Evolutionary conservation across 2,888 invertebrate species (phyloP), one percentile per base, ranked within the genome.

Genomic region (Chrysomela aeneicollis): DNA sequence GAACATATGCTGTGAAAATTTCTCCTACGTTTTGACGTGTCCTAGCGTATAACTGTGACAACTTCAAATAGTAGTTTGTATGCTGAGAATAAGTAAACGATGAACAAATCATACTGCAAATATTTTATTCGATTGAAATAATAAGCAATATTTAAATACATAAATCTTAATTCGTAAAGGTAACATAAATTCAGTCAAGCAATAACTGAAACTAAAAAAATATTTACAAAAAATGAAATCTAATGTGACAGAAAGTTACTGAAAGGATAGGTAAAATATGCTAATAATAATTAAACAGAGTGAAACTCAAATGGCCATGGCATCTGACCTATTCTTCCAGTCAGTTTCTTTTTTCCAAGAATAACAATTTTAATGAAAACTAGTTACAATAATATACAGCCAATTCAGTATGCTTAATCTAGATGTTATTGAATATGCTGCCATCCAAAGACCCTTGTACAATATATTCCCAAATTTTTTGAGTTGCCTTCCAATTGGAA

Each of bases 321-420:
- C 42, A 15, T 42, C 42, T 42, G 42, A n/a, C 42, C 42, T 42
- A 42, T 42, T 42, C 42, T 42, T 42, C 42, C 42, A 42, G n/a
- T 42, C n/a, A 42, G 42, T 42, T 42, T 35, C 32, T 35, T 42
- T 15, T 2, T 42, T 15, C 58, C 49, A 58, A 32, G 18, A 47
- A 46, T 47, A 55, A 61, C 49, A 55, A 59, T 37, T 57, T 53
- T 26, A 42, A 42, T 4, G 4, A 59, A 53, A 61, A 51, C 30
- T 64, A 67, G 64, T 64, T 61, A 64, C 64, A 66, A 69, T 64
- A 66, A 66, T 66, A 59, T 66, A 66, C 69, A 69, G 60, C 60
- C 59, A 63, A 55, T 61, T 67, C 63, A 71, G 71, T 73, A 72
- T 72, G 71, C 69, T 73, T 4, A 73, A 18, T 53, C 60, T 64